Conservation (phyloP, 2,888 invertebrate species). For the Coenonympha glycerion region DNA sequence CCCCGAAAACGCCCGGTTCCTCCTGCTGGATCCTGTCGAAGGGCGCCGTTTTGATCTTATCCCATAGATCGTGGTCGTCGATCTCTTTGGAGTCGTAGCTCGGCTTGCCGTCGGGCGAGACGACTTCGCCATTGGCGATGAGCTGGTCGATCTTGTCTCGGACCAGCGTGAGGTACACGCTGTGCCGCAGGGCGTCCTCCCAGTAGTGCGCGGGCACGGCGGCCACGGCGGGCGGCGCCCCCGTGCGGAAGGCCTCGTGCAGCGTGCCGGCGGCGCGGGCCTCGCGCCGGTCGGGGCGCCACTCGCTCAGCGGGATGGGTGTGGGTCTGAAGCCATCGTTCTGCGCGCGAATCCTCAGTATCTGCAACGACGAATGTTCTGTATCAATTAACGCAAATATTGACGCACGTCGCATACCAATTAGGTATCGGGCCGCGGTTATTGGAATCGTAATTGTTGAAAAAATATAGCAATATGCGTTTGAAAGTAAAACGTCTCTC, state of each 20-base stretch:
- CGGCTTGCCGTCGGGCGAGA: conserved; percentile 42
- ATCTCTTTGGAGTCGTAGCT: conserved; percentile 47
- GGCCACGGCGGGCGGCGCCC: conserved; percentile 36
- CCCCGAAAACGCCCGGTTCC: conserved; percentile 75
- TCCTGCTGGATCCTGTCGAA: conserved; percentile 56
- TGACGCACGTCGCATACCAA: conserved; percentile 22
- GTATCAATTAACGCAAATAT: conserved; percentile 12
- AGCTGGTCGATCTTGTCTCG: conserved; percentile 74
- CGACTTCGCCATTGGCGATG: conserved; percentile 53
- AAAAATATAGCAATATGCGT: conserved; percentile 60
- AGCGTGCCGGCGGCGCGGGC: conserved; percentile 42
- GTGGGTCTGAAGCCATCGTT: conserved; percentile 59
- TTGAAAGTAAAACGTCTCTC: conserved; percentile 70
- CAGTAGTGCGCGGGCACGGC: conserved; percentile 71
- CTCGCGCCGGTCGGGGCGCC: conserved; percentile 44
- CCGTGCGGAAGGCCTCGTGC: conserved; percentile 45
- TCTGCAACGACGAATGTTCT: conserved; percentile 43
- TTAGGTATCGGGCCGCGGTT: conserved; percentile 15
- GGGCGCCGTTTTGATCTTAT: conserved; percentile 65
- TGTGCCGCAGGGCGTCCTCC: conserved; percentile 81
- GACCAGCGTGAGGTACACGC: conserved; percentile 79
- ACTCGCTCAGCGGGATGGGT: conserved; percentile 60
- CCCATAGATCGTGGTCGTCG: conserved; percentile 68
- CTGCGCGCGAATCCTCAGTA: conserved; percentile 44
- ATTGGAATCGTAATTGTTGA: conserved; percentile 27